Percentiles rank a stretch among this genome's conserved stretches.
Conservation (phyloP, 1,140 invertebrate species). For the Listronotus bonariensis region DNA sequence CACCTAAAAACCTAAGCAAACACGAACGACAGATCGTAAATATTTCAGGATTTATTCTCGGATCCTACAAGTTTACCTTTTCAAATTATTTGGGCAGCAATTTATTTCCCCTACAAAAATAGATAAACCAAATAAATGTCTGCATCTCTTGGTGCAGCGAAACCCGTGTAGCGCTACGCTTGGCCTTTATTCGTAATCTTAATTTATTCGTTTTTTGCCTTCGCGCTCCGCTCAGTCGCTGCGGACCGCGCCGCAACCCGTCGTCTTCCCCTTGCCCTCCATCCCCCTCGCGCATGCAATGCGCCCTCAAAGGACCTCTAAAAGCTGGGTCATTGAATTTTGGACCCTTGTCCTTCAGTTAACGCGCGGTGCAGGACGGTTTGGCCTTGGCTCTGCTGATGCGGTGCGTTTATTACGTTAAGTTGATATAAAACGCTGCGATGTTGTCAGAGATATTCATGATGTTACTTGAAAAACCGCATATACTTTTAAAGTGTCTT, state of each 20-base stretch:
- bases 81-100: no score
- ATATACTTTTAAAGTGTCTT: no score
- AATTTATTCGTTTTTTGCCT: conserved; percentile 24
- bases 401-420: neutral
- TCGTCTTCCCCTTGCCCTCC: conserved; percentile 11
- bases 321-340: conserved; percentile 52
- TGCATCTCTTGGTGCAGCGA: conserved; percentile 3
- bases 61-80: no score
- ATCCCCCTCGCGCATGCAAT: conserved; percentile 40
- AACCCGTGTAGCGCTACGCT: conserved; percentile 7
- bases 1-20: no score
- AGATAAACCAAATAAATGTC: conserved; percentile 19
- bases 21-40: no score
- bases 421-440: no score
- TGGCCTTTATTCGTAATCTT: conserved; percentile 19
- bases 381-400: conserved; percentile 24
- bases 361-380: conserved; percentile 40
- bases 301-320: conserved; percentile 52
- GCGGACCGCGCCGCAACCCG: conserved; percentile 15
- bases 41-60: no score
- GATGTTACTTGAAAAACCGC: no score
- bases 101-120: conserved; percentile 4
- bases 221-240: conserved; percentile 22
- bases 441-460: no score
- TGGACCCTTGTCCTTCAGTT: conserved; percentile 49